These are phyloP conservation scores for Maconellicoccus hirsutus DNA, from an alignment of 1,140 invertebrate species.

Conservation along the genomic window DNA sequence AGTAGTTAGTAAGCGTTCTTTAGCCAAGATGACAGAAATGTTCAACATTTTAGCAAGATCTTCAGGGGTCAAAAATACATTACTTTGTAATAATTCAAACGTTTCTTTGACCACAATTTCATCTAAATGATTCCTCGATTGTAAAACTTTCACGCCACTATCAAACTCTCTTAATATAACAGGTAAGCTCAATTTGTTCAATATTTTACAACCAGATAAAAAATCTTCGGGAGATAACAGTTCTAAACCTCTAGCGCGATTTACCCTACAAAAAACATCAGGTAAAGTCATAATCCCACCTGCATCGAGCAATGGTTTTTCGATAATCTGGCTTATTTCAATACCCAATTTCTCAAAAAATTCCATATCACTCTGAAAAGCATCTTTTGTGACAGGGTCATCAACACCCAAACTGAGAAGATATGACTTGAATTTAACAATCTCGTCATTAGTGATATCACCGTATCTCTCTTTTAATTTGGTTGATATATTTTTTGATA, in stretches of 20 bases:
- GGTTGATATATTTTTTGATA: conserved; percentile 83
- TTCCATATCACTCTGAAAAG: conserved; percentile 71
- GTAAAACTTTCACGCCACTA: conserved; percentile 81
- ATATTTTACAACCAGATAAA: conserved; percentile 70
- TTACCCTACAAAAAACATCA: conserved; percentile 93
- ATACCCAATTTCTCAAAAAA: conserved; percentile 79
- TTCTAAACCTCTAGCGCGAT: conserved; percentile 76
- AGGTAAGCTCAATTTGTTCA: conserved; percentile 52
- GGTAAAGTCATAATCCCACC: conserved; percentile 94
- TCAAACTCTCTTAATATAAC: conserved; percentile 72
- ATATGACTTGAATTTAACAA: conserved; percentile 89
- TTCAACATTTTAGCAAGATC: conserved; percentile 40
- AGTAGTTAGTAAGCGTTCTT: conserved; percentile 68
- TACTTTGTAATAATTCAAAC: conserved; percentile 55
- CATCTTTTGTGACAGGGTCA: conserved; percentile 88
- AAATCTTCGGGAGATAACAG: conserved; percentile 89
- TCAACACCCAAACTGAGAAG: conserved; percentile 92
- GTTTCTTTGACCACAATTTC: conserved; percentile 60
- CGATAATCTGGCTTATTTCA: conserved; percentile 71
- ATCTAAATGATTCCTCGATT: conserved; percentile 66
- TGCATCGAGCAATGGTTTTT: conserved; percentile 69
- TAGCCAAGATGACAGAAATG: conserved; percentile 77
- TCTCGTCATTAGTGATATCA: conserved; percentile 95
- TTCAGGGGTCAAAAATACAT: conserved; percentile 62
- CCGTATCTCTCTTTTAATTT: conserved; percentile 93